Percentiles rank a stretch among this genome's conserved stretches.
Evolutionary conservation across 1,140 invertebrate genomes (phyloP).

Genomic region (Trichogramma pretiosum): DNA sequence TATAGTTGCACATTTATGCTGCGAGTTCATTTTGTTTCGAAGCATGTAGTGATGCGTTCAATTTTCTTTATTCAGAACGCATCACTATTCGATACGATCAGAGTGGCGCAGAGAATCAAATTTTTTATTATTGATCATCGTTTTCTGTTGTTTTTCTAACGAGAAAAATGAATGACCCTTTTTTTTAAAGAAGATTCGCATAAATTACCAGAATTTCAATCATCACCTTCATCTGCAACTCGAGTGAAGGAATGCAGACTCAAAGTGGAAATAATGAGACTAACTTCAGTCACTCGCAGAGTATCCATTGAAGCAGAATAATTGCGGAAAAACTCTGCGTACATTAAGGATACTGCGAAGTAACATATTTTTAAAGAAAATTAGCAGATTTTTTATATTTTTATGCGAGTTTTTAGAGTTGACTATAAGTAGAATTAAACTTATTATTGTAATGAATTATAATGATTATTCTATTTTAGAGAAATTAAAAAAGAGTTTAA

Average conservation of each 20-base stretch:
- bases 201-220: slow-evolving; percentile 17
- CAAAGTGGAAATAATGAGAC: slow-evolving; percentile 14
- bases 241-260: slow-evolving; percentile 3
- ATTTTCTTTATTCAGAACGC: too few relatives aligned
- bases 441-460: slow-evolving; percentile 22
- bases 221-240: slow-evolving; percentile 11
- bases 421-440: slow-evolving; percentile 21
- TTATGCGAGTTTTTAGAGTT: slow-evolving; percentile 22
- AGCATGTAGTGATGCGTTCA: slow-evolving; percentile 29
- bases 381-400: slow-evolving; percentile 23
- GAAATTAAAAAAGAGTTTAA: slow-evolving; percentile 16
- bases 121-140: slow-evolving; percentile 38
- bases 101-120: slow-evolving; percentile 32
- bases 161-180: slow-evolving; percentile 41
- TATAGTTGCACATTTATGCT: slow-evolving; percentile 22
- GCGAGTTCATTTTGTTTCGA: slow-evolving; percentile 30
- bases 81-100: slow-evolving; percentile 34
- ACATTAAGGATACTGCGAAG: slow-evolving; percentile 21
- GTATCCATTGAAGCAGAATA: slow-evolving; percentile 20
- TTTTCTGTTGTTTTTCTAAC: slow-evolving; percentile 39
- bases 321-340: slow-evolving; percentile 18
- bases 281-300: slow-evolving; percentile 20
- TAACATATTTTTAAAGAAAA: slow-evolving; percentile 21
- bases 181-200: slow-evolving; percentile 36
- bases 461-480: slow-evolving; percentile 22